Percentiles rank a stretch among this genome's conserved stretches.
These are phyloP conservation scores for Knipowitschia caucasica DNA, from an alignment of 2,797 vertebrate species.

Conservation along the genomic window DNA sequence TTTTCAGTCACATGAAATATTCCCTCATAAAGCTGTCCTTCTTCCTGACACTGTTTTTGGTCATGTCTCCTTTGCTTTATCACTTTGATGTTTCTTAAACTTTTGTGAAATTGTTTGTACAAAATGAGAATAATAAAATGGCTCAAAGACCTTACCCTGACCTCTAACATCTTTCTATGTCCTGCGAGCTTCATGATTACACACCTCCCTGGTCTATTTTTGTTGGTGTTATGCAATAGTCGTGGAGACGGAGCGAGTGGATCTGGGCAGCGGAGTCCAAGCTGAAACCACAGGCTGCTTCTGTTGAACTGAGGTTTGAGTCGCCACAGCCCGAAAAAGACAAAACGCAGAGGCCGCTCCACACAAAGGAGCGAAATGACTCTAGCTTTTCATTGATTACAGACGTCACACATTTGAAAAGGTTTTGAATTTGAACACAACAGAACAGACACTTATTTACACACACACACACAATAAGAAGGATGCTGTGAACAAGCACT, in stretches of 20 bases:
- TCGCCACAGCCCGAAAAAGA: slow-evolving; percentile 73
- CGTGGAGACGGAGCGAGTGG: slow-evolving; percentile 30
- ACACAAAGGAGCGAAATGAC: slow-evolving; percentile 15
- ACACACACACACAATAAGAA: neutral
- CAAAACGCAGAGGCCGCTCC: slow-evolving; percentile 53
- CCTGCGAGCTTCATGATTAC: slow-evolving; percentile 28
- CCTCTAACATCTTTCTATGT: neutral
- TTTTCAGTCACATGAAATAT: slow-evolving; percentile 24
- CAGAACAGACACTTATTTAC: too few species aligned
- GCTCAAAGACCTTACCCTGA: slow-evolving; percentile 43
- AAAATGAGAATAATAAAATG: slow-evolving; percentile 64
- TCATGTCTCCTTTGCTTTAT: slow-evolving; percentile 65
- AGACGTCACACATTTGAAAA: slow-evolving; percentile 6
- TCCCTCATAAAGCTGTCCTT: slow-evolving; percentile 25
- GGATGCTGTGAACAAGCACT: too few species aligned
- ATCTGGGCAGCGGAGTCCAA: slow-evolving; percentile 37
- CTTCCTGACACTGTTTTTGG: slow-evolving; percentile 54
- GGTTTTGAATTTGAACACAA: too few species aligned
- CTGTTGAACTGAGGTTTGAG: slow-evolving; percentile 52
- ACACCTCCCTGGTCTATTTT: slow-evolving; percentile 39
- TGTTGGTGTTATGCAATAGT: slow-evolving; percentile 38
- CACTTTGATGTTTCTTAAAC: slow-evolving; percentile 68
- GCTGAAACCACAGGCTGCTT: slow-evolving; percentile 58
- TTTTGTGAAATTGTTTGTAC: slow-evolving; percentile 80
- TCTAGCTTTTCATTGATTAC: slow-evolving; percentile 16